A percentile compares a stretch with the other conserved stretches of the same genome.
Conservation (phyloP, 2,797 vertebrate genomes). For the Macropodus opercularis region DNA sequence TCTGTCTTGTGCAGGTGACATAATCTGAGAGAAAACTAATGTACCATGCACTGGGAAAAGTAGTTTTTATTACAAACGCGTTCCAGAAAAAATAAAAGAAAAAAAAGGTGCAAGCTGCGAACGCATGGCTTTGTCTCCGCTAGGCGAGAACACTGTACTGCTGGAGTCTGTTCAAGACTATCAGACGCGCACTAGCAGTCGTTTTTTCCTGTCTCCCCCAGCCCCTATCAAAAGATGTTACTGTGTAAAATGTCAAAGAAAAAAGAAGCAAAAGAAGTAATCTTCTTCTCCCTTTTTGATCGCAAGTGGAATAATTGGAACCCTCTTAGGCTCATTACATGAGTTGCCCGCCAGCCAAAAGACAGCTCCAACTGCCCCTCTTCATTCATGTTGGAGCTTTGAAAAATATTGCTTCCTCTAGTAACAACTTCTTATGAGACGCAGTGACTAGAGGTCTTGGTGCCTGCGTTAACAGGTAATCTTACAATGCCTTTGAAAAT, state of each 20-base stretch:
- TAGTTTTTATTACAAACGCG: constrained; percentile 82
- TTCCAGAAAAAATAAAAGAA: constrained; percentile 80
- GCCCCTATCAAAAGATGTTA: constrained; percentile 80
- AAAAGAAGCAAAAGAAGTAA: constrained; percentile 76
- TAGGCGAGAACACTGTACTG: constrained; percentile 42
- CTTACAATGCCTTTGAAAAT: constrained; percentile 71
- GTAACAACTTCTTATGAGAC: constrained; percentile 74
- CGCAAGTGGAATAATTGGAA: constrained; percentile 84
- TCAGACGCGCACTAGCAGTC: constrained; percentile 71
- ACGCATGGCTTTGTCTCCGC: constrained; percentile 50
- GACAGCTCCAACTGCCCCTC: constrained; percentile 74
- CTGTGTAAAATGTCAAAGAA: constrained; percentile 78
- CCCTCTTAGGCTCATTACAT: constrained; percentile 83
- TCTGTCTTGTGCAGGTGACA: constrained; percentile 67
- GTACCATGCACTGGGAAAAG: constrained; percentile 77
- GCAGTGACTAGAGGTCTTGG: constrained; percentile 67
- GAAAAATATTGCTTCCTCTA: constrained; percentile 75
- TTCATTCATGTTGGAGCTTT: constrained; percentile 77
- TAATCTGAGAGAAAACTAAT: constrained; percentile 61
- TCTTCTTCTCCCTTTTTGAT: constrained; percentile 79
- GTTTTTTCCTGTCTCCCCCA: constrained; percentile 44
- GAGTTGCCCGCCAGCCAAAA: constrained; percentile 79
- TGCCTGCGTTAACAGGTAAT: constrained; percentile 75
- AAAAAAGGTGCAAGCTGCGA: constrained; percentile 67
- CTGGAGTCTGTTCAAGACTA: constrained; percentile 81